A percentile compares a stretch with the other conserved stretches of the same genome.
These are phyloP conservation scores for Gobio gobio DNA, from an alignment of 2,113 vertebrate genomes.

Conservation along the genomic window DNA sequence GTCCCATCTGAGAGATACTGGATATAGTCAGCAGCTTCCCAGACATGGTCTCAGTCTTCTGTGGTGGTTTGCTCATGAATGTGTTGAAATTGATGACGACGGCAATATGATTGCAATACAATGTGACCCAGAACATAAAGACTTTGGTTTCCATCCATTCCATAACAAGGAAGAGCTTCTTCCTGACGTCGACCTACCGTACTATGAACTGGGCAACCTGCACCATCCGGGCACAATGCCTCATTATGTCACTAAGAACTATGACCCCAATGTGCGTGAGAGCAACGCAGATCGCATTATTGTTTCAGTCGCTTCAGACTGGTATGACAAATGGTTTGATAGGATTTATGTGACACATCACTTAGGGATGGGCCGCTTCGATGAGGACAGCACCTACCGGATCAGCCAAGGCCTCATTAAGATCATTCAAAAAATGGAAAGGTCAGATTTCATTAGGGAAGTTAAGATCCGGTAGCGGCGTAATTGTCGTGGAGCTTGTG, in stretches of 20 bases:
- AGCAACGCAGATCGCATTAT: conserved; percentile 50
- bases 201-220: conserved; percentile 47
- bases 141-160: conserved; percentile 32
- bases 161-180: conserved; percentile 27
- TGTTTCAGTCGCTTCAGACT: neutral
- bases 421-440: neutral
- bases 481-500: neutral
- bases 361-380: neutral
- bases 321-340: neutral
- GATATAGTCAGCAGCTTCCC: conserved; percentile 48
- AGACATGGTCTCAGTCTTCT: conserved; percentile 58
- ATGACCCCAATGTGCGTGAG: neutral
- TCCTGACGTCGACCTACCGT: neutral
- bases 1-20: neutral
- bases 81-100: conserved; percentile 20
- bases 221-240: neutral
- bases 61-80: conserved; percentile 53
- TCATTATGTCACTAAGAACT: neutral
- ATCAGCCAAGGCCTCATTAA: conserved; percentile 15
- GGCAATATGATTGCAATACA: neutral
- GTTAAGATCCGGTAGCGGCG: neutral
- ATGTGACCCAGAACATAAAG: neutral
- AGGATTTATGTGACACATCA: conserved; percentile 43
- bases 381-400: neutral
- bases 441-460: neutral